These are phyloP conservation scores for Drosophila algonquin DNA, from an alignment of 2,888 invertebrate species.

Conservation along the genomic window DNA sequence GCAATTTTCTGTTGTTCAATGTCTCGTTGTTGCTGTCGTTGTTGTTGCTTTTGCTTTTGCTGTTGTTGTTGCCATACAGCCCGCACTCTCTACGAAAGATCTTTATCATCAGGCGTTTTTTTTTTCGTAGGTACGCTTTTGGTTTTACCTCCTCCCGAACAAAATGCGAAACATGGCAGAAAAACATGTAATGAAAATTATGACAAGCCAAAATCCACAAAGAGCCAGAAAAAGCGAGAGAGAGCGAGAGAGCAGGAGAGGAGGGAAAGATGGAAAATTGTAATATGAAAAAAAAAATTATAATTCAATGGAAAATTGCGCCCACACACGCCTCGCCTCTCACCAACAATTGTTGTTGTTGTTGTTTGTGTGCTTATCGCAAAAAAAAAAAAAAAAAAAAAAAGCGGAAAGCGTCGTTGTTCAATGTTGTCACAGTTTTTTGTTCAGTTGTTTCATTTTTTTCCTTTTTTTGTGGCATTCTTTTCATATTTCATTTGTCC, in stretches of 20 bases:
- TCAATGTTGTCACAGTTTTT: constrained; percentile 44
- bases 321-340: constrained; percentile 68
- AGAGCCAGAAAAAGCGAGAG: neutral
- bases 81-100: constrained; percentile 69
- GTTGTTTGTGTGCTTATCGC: constrained; percentile 58
- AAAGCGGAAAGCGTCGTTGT: constrained; percentile 65
- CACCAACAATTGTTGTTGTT: constrained; percentile 27
- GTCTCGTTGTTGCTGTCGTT: constrained; percentile 41
- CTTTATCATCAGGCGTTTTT: constrained; percentile 71
- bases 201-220: constrained; percentile 66
- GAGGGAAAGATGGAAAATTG: constrained; percentile 36
- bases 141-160: constrained; percentile 42
- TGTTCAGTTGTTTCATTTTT: constrained; percentile 22
- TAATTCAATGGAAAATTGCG: constrained; percentile 76
- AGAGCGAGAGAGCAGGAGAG: constrained; percentile 1
- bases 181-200: constrained; percentile 78
- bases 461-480: constrained; percentile 22
- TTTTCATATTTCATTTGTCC: constrained; percentile 27
- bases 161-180: constrained; percentile 46
- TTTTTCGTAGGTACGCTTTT: constrained; percentile 58
- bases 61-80: constrained; percentile 50
- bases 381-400: neutral
- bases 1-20: constrained; percentile 63
- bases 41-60: constrained; percentile 56
- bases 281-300: constrained; percentile 55